Evolutionary conservation across 2,888 invertebrate genomes (phyloP), one percentile per base, ranked within the genome.

Genomic region (Hydropsyche betteni): DNA sequence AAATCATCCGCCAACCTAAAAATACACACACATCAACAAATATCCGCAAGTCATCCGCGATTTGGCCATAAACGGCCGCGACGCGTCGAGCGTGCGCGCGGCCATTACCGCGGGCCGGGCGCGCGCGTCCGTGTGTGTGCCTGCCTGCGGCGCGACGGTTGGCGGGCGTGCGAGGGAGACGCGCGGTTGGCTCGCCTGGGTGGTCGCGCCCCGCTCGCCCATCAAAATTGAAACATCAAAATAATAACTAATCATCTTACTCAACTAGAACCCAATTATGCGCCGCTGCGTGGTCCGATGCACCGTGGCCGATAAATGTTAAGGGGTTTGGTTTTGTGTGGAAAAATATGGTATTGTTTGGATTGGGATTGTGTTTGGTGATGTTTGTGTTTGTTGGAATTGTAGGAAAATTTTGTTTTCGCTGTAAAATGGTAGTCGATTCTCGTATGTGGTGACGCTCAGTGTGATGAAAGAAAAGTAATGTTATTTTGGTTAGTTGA

Each of bases 151-250:
- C 36, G 64, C 44, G 6, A 1, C 6, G 7, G 44, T 34, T 16
- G 36, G 6, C 24, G 36, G 10, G 36, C 34, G 64, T 12, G 70
- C 33, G 53, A 5, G 70, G 34, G 50, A 36, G 5, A 55, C 12
- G n/a, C 14, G 10, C 44, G 44, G 44, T 44, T 44, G 44, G 44
- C 16, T 5, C 50, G 55, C 72, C 24, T 75, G 75, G 75, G 75
- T 75, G 75, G 75, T 75, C 72, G 71, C 5, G 55, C 64, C 71
- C 72, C 55, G 72, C 68, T 34, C 74, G 53, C 69, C 58, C 68
- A 72, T 68, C 76, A 76, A 79, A 77, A 79, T 79, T 79, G 79
- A 79, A 79, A 79, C 79, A 79, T 79, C 79, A 77, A 78, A 78
- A 78, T 76, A 78, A 78, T 78, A 78, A 78, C 76, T 78, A 78